Conservation (phyloP, 2,113 vertebrate genomes). For the Poeciliopsis occidentalis region DNA sequence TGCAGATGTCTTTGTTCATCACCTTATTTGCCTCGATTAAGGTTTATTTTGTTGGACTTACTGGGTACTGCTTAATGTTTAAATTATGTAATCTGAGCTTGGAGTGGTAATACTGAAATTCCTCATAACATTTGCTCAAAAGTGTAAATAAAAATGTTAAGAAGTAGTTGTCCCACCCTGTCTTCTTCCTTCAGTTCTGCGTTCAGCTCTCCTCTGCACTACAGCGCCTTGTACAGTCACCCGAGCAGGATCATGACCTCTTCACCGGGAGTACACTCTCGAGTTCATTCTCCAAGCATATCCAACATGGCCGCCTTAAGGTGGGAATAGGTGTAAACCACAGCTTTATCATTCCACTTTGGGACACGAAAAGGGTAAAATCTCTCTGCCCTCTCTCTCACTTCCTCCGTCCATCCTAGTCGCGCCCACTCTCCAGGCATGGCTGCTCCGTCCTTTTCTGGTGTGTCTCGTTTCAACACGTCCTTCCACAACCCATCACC, state of each 20-base stretch:
- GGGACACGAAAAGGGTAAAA: background rate
- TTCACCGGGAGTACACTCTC: conserved; percentile 88
- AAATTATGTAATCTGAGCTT: no score
- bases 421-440: conserved; percentile 96
- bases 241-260: conserved; percentile 86
- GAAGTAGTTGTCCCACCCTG: background rate
- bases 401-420: conserved; percentile 65
- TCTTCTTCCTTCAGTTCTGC: conserved; percentile 23
- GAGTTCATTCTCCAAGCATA: conserved; percentile 89
- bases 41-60: no score
- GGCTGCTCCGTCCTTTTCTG: conserved; percentile 91
- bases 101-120: background rate
- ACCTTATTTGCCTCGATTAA: no score
- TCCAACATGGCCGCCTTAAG: conserved; percentile 97
- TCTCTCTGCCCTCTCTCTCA: background rate
- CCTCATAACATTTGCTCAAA: background rate
- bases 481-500: conserved; percentile 85
- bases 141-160: no score
- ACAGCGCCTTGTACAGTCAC: conserved; percentile 89
- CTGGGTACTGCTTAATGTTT: no score
- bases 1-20: background rate
- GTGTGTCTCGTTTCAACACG: conserved; percentile 89
- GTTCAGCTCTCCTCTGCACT: conserved; percentile 88
- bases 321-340: conserved; percentile 41
- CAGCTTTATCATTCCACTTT: background rate